phyloP scores from a whole-genome alignment of 2,888 invertebrate species.

The Cantharis nigra region DNA sequence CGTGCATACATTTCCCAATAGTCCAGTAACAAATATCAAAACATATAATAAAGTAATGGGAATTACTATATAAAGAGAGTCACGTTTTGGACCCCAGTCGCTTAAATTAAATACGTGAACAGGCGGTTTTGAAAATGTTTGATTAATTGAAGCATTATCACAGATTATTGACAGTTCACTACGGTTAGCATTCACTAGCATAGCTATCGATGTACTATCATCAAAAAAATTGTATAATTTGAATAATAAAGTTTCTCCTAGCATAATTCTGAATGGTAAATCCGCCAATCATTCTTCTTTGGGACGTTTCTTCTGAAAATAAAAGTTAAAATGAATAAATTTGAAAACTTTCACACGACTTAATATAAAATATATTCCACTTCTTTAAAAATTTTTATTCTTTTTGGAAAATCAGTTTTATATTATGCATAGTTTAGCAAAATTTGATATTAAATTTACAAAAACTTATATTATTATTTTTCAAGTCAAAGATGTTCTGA shows the following conservation, averaged over 20 bases:
- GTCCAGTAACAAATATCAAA: slow-evolving; percentile 72
- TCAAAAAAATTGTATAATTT: not conserved
- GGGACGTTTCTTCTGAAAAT: slow-evolving; percentile 1
- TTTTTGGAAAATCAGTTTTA: not conserved
- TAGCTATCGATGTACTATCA: not conserved
- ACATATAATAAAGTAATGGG: slow-evolving; percentile 71
- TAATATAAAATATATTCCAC: not conserved
- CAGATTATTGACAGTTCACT: slow-evolving; percentile 3
- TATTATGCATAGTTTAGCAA: not conserved
- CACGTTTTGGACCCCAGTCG: slow-evolving; percentile 53
- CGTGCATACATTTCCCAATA: slow-evolving; percentile 79
- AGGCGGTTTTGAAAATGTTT: slow-evolving; percentile 6
- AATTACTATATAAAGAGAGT: slow-evolving; percentile 65
- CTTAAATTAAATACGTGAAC: slow-evolving; percentile 19
- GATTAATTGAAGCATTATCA: not conserved
- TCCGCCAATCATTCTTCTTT: not conserved
- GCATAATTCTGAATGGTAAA: not conserved
- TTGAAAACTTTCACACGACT: not conserved
- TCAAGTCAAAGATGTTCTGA: too few relatives aligned
- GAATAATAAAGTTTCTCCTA: not conserved
- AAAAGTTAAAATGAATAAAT: not conserved
- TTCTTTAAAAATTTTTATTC: not conserved
- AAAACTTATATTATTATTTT: not conserved
- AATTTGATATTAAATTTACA: too few relatives aligned
- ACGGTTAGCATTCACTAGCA: not conserved